phyloP scores from a whole-genome alignment of 2,797 vertebrate species.

The Furcifer pardalis region DNA sequence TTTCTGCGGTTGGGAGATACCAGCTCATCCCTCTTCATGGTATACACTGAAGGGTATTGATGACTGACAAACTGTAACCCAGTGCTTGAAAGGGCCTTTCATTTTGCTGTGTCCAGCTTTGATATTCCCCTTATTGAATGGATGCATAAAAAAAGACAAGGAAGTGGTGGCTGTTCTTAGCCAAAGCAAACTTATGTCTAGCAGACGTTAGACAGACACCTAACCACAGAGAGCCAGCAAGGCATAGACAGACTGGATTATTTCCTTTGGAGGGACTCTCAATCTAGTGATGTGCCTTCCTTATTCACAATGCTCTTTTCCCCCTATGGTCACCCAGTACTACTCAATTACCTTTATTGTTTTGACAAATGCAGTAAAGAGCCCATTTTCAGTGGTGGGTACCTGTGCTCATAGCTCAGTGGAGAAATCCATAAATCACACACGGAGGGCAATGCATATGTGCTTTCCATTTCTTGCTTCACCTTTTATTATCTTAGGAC shows the following conservation, averaged over 20 bases:
- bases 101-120: conserved; percentile 51
- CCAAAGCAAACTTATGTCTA: conserved; percentile 33
- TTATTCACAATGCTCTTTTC: conserved; percentile 54
- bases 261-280: conserved; percentile 60
- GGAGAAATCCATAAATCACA: conserved; percentile 70
- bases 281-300: conserved; percentile 55
- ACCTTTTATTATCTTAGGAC: conserved; percentile 84
- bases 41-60: neutral
- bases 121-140: conserved; percentile 35
- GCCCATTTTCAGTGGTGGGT: conserved; percentile 55
- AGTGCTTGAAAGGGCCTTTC: conserved; percentile 35
- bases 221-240: conserved; percentile 50
- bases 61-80: conserved; percentile 51
- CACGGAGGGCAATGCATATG: conserved; percentile 64
- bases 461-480: conserved; percentile 76
- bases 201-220: conserved; percentile 35
- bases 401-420: conserved; percentile 66
- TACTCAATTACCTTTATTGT: conserved; percentile 62
- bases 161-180: conserved; percentile 28
- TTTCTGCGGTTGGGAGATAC: neutral
- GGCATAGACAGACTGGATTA: conserved; percentile 58
- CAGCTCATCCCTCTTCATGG: neutral
- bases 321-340: conserved; percentile 61
- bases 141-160: neutral
- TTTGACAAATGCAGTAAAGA: conserved; percentile 72